Evolutionary conservation across 2,888 invertebrate species (phyloP), one percentile per base, ranked within the genome.

Genomic region (Calameuta idolon): DNA sequence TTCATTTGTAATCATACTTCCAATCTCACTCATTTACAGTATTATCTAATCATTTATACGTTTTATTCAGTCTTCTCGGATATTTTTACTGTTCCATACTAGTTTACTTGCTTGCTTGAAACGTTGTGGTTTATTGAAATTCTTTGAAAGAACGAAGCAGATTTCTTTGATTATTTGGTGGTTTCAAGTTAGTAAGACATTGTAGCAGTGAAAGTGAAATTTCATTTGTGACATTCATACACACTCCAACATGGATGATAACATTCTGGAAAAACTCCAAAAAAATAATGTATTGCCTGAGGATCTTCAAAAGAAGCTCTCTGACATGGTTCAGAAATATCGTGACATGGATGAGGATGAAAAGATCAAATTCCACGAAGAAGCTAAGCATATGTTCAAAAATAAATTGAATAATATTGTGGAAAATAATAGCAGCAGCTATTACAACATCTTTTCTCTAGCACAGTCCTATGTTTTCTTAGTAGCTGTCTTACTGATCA

Each of bases 281-380:
- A 74, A 74, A 11, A 69, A 69, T 4, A 69, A 73, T 12, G 37
- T 68, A 0, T 3, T 87, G 12, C 73, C 83, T 31, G 76, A 80
- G 0, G 81, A 82, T 4, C 73, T 82, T 1, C 78, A 79, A n/a
- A 77, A 84, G 4, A 87, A 86, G 75, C n/a, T 88, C 9, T 77
- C 77, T 2, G 78, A 55, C 0, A 69, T 89, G 11, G 12, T 85
- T 3, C 77, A 84, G 9, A 82, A 82, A 73, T 89, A 86, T 79
- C 79, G 83, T 31, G 71, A 76, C 9, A 76, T 91, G 89, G 84
- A 85, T 4, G 90, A 92, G 0, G 89, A 88, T 0, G 92, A 93
- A 1, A 92, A 91, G 71, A 86, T 85, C 0, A 77, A 87, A 9
- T 93, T 93, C 68, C 85, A 91, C 0, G 80, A 83, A 0, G 76